phyloP scores from a whole-genome alignment of 2,113 vertebrate genomes.

The Tetrax tetrax region DNA sequence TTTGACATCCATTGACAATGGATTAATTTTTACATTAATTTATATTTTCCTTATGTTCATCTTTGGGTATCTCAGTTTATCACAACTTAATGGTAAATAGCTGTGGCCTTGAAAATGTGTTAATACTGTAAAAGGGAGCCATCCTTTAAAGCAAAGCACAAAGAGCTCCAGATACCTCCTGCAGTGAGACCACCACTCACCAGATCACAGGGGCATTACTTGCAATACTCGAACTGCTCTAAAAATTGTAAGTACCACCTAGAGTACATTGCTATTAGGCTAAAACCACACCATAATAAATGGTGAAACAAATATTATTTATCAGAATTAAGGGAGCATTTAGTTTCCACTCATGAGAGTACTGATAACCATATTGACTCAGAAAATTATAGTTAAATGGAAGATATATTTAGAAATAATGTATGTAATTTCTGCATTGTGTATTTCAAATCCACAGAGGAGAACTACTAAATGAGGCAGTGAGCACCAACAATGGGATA shows the following conservation, averaged over 20 bases:
- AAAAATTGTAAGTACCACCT: background rate
- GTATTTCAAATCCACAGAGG: slow-evolving; percentile 18
- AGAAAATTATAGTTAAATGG: background rate
- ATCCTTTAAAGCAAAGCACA: background rate
- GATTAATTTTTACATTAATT: background rate
- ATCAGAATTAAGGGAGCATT: slow-evolving; percentile 13
- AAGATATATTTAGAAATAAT: slow-evolving; percentile 47
- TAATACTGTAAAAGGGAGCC: background rate
- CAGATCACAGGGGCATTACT: background rate
- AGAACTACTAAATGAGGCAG: slow-evolving; percentile 13
- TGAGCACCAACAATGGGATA: background rate
- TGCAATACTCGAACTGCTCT: background rate
- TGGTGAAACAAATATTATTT: background rate
- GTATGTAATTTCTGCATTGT: background rate
- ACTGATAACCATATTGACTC: background rate
- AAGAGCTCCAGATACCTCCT: background rate
- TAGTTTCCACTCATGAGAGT: background rate
- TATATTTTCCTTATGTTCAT: background rate
- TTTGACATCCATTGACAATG: background rate
- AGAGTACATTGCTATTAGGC: background rate
- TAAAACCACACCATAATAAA: background rate
- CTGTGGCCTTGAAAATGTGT: background rate
- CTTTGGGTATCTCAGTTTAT: background rate
- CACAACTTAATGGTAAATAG: background rate
- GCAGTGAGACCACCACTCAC: background rate